Evolutionary conservation across 2,888 invertebrate genomes (phyloP).

Genomic region (Lordiphosa fenestrarum): DNA sequence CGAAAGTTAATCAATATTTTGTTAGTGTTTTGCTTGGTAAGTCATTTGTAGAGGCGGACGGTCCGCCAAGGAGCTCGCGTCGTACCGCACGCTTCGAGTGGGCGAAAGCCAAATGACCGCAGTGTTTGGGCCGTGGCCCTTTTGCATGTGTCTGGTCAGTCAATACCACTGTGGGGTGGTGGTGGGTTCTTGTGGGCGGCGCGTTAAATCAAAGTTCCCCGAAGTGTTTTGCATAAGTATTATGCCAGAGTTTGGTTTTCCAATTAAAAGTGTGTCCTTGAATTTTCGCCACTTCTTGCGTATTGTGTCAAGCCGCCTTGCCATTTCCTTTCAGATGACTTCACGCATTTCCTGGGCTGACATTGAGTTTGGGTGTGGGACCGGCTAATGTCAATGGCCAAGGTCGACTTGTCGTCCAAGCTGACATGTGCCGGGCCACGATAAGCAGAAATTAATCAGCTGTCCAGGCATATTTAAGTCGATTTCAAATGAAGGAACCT

Average conservation of each 20-base stretch:
- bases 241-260: constrained; percentile 20
- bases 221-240: constrained; percentile 36
- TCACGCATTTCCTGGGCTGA: constrained; percentile 57
- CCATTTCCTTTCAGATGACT: constrained; percentile 60
- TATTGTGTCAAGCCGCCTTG: constrained; percentile 33
- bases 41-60: constrained; percentile 35
- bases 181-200: constrained; percentile 4
- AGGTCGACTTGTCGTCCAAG: constrained; percentile 42
- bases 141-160: constrained; percentile 13
- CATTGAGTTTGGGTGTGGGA: constrained; percentile 49
- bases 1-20: constrained; percentile 65
- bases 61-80: constrained; percentile 46
- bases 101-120: constrained; percentile 78
- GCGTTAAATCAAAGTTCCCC: constrained; percentile 28
- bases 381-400: constrained; percentile 59
- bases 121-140: constrained; percentile 41
- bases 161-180: not conserved
- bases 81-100: constrained; percentile 63
- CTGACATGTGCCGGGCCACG: constrained; percentile 36
- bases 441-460: constrained; percentile 58
- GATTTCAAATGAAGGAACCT: constrained; percentile 17
- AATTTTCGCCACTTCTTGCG: constrained; percentile 15
- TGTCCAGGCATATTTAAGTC: constrained; percentile 24
- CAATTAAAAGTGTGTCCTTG: constrained; percentile 54
- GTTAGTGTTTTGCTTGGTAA: constrained; percentile 31